Evolutionary conservation across 2,797 vertebrate genomes (phyloP).

Genomic region (Synanceia verrucosa): DNA sequence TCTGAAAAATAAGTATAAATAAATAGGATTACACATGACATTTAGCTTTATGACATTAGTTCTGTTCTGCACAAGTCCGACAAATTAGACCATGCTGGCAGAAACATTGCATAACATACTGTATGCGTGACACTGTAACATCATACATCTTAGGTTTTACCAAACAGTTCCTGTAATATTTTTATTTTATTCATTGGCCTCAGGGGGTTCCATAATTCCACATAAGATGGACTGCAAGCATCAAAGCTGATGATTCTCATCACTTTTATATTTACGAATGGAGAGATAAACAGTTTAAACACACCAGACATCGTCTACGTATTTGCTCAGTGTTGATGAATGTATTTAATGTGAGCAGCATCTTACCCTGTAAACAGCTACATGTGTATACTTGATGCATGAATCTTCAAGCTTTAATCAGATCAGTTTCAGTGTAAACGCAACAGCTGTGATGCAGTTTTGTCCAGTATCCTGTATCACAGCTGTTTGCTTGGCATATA

Average conservation of each 20-base stretch:
- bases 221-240: slow-evolving; percentile 1
- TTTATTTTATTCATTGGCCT: slow-evolving; percentile 9
- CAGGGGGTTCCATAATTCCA: background rate
- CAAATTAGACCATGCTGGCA: background rate
- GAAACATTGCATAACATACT: background rate
- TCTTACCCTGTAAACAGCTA: slow-evolving; percentile 14
- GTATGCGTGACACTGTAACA: background rate
- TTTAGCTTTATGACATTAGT: slow-evolving; percentile 1
- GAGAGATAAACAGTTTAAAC: background rate
- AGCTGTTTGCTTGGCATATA: background rate
- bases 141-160: background rate
- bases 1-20: background rate
- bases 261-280: slow-evolving; percentile 23
- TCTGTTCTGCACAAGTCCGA: background rate
- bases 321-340: background rate
- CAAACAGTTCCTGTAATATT: slow-evolving; percentile 15
- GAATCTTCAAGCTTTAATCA: slow-evolving; percentile 7
- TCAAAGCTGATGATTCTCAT: slow-evolving; percentile 12
- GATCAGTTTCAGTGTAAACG: background rate
- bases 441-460: slow-evolving; percentile 1
- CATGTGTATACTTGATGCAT: background rate
- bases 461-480: slow-evolving; percentile 1
- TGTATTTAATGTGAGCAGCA: background rate
- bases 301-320: background rate
- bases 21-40: background rate